These are phyloP conservation scores for Electrophaes corylata DNA, from an alignment of 2,888 invertebrate genomes.

Conservation along the genomic window DNA sequence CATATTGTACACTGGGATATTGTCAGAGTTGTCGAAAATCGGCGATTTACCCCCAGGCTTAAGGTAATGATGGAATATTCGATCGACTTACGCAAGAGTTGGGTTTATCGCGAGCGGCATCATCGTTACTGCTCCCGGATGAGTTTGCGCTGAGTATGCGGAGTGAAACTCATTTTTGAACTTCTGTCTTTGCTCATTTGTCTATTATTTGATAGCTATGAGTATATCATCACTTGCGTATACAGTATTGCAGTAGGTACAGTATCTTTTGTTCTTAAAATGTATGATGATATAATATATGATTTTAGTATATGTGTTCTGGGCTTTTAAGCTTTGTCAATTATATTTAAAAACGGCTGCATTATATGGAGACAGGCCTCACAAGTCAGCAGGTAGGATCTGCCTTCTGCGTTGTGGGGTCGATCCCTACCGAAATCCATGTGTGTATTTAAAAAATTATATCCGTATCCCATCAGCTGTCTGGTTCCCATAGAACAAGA, in stretches of 20 bases:
- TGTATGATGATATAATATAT: too few species aligned
- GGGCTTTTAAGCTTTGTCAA: too few species aligned
- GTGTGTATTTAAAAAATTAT: too few species aligned
- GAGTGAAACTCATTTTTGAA: slow-evolving; percentile 17
- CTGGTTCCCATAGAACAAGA: too few species aligned
- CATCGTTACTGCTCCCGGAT: slow-evolving; percentile 51
- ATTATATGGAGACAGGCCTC: too few species aligned
- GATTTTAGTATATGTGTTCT: too few species aligned
- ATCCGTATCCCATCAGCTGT: too few species aligned
- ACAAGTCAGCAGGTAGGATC: too few species aligned
- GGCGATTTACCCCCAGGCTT: slow-evolving; percentile 61
- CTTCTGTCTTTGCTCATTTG: slow-evolving; percentile 6
- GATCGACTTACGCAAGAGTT: slow-evolving; percentile 53
- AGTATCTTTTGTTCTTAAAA: too few species aligned
- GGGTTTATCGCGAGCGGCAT: slow-evolving; percentile 51
- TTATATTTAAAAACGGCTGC: too few species aligned
- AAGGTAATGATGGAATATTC: slow-evolving; percentile 69
- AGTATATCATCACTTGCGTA: background rate
- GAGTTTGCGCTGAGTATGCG: slow-evolving; percentile 29
- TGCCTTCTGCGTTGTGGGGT: too few species aligned
- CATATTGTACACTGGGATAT: slow-evolving; percentile 63
- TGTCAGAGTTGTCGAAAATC: slow-evolving; percentile 62
- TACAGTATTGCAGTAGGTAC: background rate
- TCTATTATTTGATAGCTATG: background rate
- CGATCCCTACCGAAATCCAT: too few species aligned